Evolutionary conservation across 1,140 invertebrate species (phyloP).

Genomic region (Pseudomyrmex dendroicus): DNA sequence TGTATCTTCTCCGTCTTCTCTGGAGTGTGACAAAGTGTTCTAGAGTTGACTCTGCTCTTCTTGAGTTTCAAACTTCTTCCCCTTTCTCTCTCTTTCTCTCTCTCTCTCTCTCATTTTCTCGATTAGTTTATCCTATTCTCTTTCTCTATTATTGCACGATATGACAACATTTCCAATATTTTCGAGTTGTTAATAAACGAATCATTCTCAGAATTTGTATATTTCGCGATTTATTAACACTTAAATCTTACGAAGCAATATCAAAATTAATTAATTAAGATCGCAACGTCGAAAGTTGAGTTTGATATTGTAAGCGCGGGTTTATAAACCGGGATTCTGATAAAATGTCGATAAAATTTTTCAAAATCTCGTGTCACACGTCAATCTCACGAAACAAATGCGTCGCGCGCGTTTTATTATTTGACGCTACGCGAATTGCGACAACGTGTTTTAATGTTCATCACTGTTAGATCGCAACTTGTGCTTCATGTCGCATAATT

Average conservation of each 20-base stretch:
- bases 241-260: conserved; percentile 29
- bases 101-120: not conserved
- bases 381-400: not conserved
- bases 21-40: conserved; percentile 78
- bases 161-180: conserved; percentile 42
- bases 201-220: conserved; percentile 38
- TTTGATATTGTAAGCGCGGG: not conserved
- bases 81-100: not conserved
- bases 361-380: conserved; percentile 21
- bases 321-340: not conserved
- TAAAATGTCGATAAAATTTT: not conserved
- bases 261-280: conserved; percentile 1
- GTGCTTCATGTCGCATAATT: conserved; percentile 31
- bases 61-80: conserved; percentile 53
- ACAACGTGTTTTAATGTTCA: not conserved
- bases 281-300: conserved; percentile 2
- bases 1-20: conserved; percentile 68
- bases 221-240: conserved; percentile 41
- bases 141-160: conserved; percentile 31
- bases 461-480: conserved; percentile 23
- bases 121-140: not conserved
- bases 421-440: not conserved
- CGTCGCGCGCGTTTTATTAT: not conserved
- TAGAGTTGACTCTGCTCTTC: conserved; percentile 69
- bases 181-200: not conserved